Base-by-base conservation (phyloP, 2,888 invertebrate genomes). In the Andrena fulva region DNA sequence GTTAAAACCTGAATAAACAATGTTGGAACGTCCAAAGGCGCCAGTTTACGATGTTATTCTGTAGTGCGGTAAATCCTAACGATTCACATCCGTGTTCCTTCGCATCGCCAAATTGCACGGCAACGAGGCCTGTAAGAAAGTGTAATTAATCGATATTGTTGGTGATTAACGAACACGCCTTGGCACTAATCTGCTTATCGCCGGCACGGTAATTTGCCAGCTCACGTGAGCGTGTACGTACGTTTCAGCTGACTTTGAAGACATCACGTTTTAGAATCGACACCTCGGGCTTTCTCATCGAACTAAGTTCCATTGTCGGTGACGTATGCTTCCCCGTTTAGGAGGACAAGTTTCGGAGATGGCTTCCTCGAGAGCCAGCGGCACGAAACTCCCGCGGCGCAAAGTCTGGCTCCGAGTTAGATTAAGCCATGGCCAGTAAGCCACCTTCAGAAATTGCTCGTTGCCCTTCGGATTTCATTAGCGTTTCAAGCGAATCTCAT, bases 391-490 rank as follows among this genome's bases (percentile, higher is more conserved):
- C 88, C 87, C 87, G 89, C 87, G 89, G 90, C 89, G 89, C 87
- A 91, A 92, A 92, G 92, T 92, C 91, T 90, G 89, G 81, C 86
- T 89, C 81, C 80, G 91, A 92, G 92, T 93, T 92, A 91, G 92
- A 92, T 93, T 92, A 92, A 92, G 91, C 91, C 90, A 87, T 90
- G 91, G 89, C 90, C 92, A 92, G 92, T 91, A 92, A 92, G 91
- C 92, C 91, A 91, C 91, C 91, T 92, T 91, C 91, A 91, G 91
- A 91, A 92, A 92, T 92, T 92, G 91, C 91, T 91, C 90, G 89
- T 90, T 89, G 89, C 91, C 90, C 90, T 92, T 92, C 91, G 90
- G 90, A 93, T 93, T 92, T 92, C 92, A 93, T 93, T 92, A 92
- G 90, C 89, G 90, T 90, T 90, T 89, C 89, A 88, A 87, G 89